Evolutionary conservation across 2,797 vertebrate genomes (phyloP), one percentile per base, ranked within the genome.

Genomic region (Taenioides sp.): DNA sequence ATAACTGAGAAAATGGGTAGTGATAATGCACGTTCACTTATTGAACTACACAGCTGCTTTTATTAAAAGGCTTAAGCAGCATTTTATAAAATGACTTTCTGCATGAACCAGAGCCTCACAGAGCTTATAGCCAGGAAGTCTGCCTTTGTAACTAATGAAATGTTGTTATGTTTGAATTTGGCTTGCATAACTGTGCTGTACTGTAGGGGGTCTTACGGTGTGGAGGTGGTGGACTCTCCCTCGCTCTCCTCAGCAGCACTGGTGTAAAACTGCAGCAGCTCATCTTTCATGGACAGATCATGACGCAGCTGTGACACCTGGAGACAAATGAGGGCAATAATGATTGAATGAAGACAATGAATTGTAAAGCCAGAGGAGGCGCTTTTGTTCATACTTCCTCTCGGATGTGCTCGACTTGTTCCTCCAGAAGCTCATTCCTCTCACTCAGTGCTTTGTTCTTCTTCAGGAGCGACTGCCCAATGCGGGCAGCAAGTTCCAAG

Each of bases 361-460:
- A 4, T 65, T 5, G 49, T 5, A 81, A 31, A 37, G 7, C 49
- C 37, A 25, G 6, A n/a, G 62, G 23, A 31, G 63, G 28, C 3
- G 22, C 16, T 40, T 49, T 23, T 17, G 31, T 25, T 1, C 34
- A 59, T 80, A 99, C 98, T 96, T 99, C 98, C 84, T 99, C 98
- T 76, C 96, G 91, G 82, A 98, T 95, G 89, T 99, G 97, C 37
- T 97, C 98, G 54, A 98, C 96, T 84, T 99, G 97, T 74, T 98
- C 97, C 84, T 99, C 98, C 81, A 99, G 90, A 28, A 96, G 91
- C 57, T 97, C 96, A 40, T 99, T 99, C 85, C 96, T 95, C 91
- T 99, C 98, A 0, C 95, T 98, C n/a, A 99, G 92, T 0, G 94
- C 92, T 90, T 98, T 99, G 91, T 99, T 99, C 87, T 99, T 99